A percentile compares a stretch with the other conserved stretches of the same genome.
phyloP scores from a whole-genome alignment of 2,888 invertebrate genomes.

The Volucella zonaria region DNA sequence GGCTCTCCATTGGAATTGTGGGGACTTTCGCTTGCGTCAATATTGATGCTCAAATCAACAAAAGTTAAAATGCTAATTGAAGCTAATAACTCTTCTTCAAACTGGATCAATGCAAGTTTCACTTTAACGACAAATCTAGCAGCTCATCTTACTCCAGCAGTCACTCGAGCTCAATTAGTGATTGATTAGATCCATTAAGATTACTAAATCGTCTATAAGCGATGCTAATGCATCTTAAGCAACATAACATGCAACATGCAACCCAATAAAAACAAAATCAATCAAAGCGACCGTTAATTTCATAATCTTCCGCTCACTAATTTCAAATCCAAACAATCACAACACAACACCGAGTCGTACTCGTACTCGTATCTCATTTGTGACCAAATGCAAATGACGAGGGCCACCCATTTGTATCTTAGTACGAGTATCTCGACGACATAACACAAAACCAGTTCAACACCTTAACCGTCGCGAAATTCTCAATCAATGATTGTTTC shows the following conservation, averaged over 20 bases:
- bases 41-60: too few species aligned
- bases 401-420: background rate
- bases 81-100: too few species aligned
- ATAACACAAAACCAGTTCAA: constrained; percentile 27
- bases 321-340: constrained; percentile 10
- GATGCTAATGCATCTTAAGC: constrained; percentile 24
- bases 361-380: background rate
- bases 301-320: constrained; percentile 5
- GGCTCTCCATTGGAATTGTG: too few species aligned
- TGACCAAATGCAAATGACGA: constrained; percentile 9
- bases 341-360: too few species aligned
- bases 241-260: constrained; percentile 23
- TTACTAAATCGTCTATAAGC: constrained; percentile 15
- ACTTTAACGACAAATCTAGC: too few species aligned
- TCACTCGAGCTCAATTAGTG: background rate
- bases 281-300: constrained; percentile 8
- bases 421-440: background rate
- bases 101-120: too few species aligned
- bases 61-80: too few species aligned
- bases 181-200: constrained; percentile 6
- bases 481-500: constrained; percentile 55
- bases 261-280: constrained; percentile 1
- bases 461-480: constrained; percentile 58
- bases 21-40: too few species aligned
- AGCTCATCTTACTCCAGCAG: background rate